phyloP scores from a whole-genome alignment of 2,888 invertebrate species.

The Odontocerum albicorne region DNA sequence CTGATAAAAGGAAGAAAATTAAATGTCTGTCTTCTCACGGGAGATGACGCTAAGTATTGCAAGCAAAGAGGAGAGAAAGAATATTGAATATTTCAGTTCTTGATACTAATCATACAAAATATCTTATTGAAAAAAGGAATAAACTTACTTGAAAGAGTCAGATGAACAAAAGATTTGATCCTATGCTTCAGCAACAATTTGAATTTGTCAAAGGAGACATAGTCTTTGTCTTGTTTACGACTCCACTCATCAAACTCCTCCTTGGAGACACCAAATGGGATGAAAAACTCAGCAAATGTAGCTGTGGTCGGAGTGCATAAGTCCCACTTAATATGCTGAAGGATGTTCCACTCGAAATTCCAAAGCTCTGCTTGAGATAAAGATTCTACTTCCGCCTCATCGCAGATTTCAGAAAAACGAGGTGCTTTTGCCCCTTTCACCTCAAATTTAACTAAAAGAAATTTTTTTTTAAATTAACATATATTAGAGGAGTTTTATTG shows the following conservation, averaged over 20 bases:
- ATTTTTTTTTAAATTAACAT: too few species aligned
- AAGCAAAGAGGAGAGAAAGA: too few species aligned
- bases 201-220: conserved; percentile 15
- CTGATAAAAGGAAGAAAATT: too few species aligned
- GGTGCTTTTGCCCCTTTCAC: conserved; percentile 25
- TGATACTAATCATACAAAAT: conserved; percentile 2
- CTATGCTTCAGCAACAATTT: conserved; percentile 12
- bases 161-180: conserved; percentile 18
- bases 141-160: conserved; percentile 30
- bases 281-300: conserved; percentile 30
- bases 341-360: conserved; percentile 24
- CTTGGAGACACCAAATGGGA: conserved; percentile 7
- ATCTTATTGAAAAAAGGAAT: neutral
- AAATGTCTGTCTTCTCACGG: too few species aligned
- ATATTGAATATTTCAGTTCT: too few species aligned
- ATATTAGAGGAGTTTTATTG: too few species aligned
- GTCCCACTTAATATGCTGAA: conserved; percentile 31
- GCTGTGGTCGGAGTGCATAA: conserved; percentile 27
- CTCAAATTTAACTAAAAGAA: conserved; percentile 32
- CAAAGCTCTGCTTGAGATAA: conserved; percentile 18
- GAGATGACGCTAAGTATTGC: too few species aligned
- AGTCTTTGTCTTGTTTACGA: neutral
- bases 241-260: conserved; percentile 27
- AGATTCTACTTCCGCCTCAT: conserved; percentile 11
- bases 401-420: conserved; percentile 27